Base-by-base conservation (phyloP, 2,113 vertebrate species). In the Malurus cyaneus region DNA sequence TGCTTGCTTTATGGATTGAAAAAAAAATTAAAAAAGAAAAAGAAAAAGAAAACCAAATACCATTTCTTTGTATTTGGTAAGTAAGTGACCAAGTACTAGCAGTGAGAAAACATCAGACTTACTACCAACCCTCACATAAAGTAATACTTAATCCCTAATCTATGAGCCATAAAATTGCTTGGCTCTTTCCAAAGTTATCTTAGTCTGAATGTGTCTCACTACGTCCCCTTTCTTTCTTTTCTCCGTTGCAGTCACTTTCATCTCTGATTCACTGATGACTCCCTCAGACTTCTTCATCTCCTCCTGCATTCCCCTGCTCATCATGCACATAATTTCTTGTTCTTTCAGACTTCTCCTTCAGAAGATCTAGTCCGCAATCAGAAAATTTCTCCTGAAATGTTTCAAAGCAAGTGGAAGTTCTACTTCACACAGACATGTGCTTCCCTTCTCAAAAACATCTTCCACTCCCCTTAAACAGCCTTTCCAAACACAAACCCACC, bases 111-210 rank as follows among this genome's bases (percentile, higher is more conserved):
- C 9, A 46, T 31, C 5, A 11, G 6, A 65, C 7, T 54, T 47
- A 34, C 14, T 53, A 64, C 18, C 20, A 64, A 82, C 46, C 31
- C 41, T 60, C 44, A 56, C 11, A 52, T 44, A 34, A 84, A 81
- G 32, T 56, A 74, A 72, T 79, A 39, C 29, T 70, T 77, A 91
- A 87, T 47, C 18, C 18, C 44, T 65, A 81, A 88, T 85, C 61
- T 79, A 82, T 71, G 42, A 88, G 32, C 61, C 5, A 0, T 82
- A 94, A 93, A 88, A 94, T 65, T 92, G 25, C n/a, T 70, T 41
- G 21, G 11, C 31, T 76, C 7, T 56, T 74, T 79, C 36, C 19
- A 53, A 56, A 91, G 24, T 47, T 79, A 81, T 74, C 56, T 86
- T 66, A 49, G 39, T 66, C 42, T 92, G 20, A 24, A 66, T 10